phyloP scores from a whole-genome alignment of 1,140 invertebrate genomes.

The Atta texana region DNA sequence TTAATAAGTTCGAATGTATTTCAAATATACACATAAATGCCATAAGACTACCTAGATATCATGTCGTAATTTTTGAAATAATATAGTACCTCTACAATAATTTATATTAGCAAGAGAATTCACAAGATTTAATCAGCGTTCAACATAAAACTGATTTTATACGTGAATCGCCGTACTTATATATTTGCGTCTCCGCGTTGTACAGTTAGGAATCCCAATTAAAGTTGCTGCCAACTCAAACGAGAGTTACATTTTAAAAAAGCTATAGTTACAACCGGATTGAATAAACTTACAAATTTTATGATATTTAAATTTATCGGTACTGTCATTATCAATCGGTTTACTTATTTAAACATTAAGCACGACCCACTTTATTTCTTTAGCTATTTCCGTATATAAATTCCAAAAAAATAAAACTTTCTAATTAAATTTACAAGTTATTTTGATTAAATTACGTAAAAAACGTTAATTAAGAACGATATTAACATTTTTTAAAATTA shows the following conservation, averaged over 20 bases:
- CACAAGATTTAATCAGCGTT: constrained; percentile 28
- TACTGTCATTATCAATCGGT: background rate
- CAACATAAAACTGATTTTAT: constrained; percentile 69
- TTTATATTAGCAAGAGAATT: background rate
- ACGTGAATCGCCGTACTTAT: constrained; percentile 64
- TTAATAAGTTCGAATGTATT: background rate
- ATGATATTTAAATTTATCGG: background rate
- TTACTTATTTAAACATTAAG: constrained; percentile 18
- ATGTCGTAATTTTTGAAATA: background rate
- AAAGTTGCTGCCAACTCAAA: constrained; percentile 56
- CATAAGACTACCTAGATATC: background rate
- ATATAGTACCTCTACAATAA: background rate
- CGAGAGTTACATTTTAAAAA: constrained; percentile 46
- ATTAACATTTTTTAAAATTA: constrained; percentile 9
- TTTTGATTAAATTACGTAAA: background rate
- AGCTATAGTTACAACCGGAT: background rate
- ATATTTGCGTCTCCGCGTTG: constrained; percentile 73
- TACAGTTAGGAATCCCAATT: constrained; percentile 79
- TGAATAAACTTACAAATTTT: background rate
- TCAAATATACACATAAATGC: background rate
- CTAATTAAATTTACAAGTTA: background rate
- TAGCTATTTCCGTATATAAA: background rate
- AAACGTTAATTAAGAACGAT: background rate
- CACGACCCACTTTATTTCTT: background rate
- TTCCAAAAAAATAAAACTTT: background rate